Conservation (phyloP, 2,888 invertebrate species). For the Abrostola triplasia region DNA sequence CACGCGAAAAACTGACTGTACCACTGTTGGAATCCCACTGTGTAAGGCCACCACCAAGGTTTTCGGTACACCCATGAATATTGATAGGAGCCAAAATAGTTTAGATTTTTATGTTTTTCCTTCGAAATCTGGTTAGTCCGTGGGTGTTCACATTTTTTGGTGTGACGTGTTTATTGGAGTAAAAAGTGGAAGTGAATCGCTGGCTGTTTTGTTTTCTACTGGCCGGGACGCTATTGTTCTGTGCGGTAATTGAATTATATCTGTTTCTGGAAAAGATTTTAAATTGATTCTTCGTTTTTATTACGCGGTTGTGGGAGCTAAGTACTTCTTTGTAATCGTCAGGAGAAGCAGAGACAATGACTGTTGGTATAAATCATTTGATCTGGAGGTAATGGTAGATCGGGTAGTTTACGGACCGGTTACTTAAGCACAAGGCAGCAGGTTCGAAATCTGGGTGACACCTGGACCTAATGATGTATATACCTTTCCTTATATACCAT, state of each 20-base stretch:
- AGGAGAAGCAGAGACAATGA: constrained; percentile 1
- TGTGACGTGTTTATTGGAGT: constrained; percentile 54
- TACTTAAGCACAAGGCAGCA: neutral
- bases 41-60: constrained; percentile 79
- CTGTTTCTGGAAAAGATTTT: constrained; percentile 52
- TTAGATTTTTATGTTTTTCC: constrained; percentile 72
- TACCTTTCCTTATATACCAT: no score
- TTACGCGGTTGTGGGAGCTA: constrained; percentile 28
- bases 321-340: constrained; percentile 45
- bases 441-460: constrained; percentile 1
- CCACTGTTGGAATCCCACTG: constrained; percentile 72
- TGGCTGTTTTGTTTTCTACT: constrained; percentile 44
- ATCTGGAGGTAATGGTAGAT: constrained; percentile 6
- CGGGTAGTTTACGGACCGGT: neutral
- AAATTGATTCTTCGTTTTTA: constrained; percentile 26
- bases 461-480: neutral
- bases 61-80: constrained; percentile 80
- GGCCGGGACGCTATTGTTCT: constrained; percentile 44
- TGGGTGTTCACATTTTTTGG: constrained; percentile 72
- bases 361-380: neutral
- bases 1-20: constrained; percentile 75
- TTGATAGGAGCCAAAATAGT: constrained; percentile 74
- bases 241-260: constrained; percentile 55
- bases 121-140: constrained; percentile 60
- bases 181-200: constrained; percentile 42